Base-by-base conservation (phyloP, 1,140 invertebrate species). In the Reticulitermes speratus region DNA sequence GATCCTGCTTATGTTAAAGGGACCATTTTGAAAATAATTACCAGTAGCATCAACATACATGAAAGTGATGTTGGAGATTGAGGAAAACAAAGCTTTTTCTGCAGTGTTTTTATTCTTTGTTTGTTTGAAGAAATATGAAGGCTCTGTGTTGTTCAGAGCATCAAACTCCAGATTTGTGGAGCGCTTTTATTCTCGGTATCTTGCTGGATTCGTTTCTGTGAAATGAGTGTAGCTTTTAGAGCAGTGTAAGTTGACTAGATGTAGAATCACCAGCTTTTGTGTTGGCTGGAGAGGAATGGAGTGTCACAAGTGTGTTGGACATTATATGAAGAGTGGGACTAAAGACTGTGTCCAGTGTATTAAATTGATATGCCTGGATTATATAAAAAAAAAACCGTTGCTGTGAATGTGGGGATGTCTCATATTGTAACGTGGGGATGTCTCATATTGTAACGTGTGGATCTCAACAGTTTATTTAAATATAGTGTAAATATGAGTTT, bases 381-480 rank as follows among this genome's bases (percentile, higher is more conserved):
- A 30, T 75, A 23, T 75, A 25, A 25, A 75, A 14, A 75, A 14
- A 30, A 3, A n/a, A 30, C 65, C n/a, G n/a, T 75, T 75, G n/a
- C 14, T 75, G 14, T 75, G 65, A 25, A 75, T 75, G 30, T 75
- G 65, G n/a, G n/a, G 7, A 30, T 75, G n/a, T 75, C 65, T 75
- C 65, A 75, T 25, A 69, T 25, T 69, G 25, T 69, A 69, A 69
- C 12, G 65, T 69, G 16, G 25, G 65, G 65, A 69, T 69, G 19
- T 69, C 65, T n/a, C n/a, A n/a, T 25, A 30, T 25, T 75, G n/a
- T 75, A 75, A 75, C 7, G 65, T 75, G 25, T 75, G 65, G 65
- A 75, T 75, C 65, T 75, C 65, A 75, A 30, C n/a, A 75, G n/a
- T 75, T 75, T 30, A 30, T 75, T 75, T 75, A 75, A 75, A 75